Base-by-base conservation (phyloP, 2,888 invertebrate genomes). In the Eumerus sabulonum region DNA sequence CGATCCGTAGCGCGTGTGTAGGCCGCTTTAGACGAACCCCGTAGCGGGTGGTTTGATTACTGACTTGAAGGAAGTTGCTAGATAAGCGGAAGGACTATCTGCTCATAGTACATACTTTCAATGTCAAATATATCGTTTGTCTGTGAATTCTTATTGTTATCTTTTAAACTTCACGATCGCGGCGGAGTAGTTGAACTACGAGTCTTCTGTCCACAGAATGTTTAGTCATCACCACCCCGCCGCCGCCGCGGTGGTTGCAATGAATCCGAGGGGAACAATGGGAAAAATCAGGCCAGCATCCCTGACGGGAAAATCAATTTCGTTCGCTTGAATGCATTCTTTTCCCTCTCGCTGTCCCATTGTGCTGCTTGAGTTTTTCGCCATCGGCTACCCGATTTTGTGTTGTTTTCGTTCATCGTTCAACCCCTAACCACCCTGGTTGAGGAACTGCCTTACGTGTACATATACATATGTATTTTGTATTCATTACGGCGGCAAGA, bases 281-380 rank as follows among this genome's bases (percentile, higher is more conserved):
- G 60, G 56, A 72, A 72, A 64, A 77, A 77, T 72, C 71, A 72
- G 67, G 72, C 76, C 72, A 76, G 57, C 62, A 67, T 60, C 76
- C 71, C 76, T 72, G 45, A 56, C 53, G 56, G 66, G 71, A 72
- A 76, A 76, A 76, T 76, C 76, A 72, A 76, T 76, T 76, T 76
- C 66, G 64, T 60, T 71, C 38, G 16, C 42, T 53, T 14, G 14
- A 38, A 18, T 17, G 40, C 44, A 38, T 63, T 57, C 35, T 16
- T 36, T 45, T 47, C 48, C 13, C 50, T 38, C 59, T 59, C 19
- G 42, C 36, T n/a, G 27, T 27, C 7, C 27, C 7, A 4, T 27
- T 27, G 27, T 27, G 27, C 27, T 7, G 27, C 27, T 27, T 64
- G 63, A 64, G 54, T 44, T 66, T 54, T 54, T 66, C 53, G 60